phyloP scores from a whole-genome alignment of 2,113 vertebrate species.

The Cygnus atratus region DNA sequence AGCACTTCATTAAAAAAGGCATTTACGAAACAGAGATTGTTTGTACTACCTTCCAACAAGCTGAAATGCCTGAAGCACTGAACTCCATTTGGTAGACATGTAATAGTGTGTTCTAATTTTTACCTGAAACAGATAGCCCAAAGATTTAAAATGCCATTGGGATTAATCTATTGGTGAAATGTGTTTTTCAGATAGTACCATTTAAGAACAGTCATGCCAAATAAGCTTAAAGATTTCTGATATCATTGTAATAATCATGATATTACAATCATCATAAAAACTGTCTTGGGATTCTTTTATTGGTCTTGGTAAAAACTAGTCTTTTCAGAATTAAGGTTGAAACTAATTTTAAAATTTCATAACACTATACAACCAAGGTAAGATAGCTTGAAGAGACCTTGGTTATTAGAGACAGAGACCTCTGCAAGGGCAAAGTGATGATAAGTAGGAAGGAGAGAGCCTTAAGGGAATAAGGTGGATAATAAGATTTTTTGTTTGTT shows the following conservation, averaged over 20 bases:
- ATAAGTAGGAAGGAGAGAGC: neutral
- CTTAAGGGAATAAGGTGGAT: neutral
- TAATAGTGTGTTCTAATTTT: slow-evolving; percentile 68
- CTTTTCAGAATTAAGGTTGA: neutral
- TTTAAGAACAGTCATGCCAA: slow-evolving; percentile 30
- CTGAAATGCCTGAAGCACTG: slow-evolving; percentile 63
- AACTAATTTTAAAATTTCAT: neutral
- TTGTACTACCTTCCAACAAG: slow-evolving; percentile 46
- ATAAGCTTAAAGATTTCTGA: slow-evolving; percentile 19
- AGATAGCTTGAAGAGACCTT: neutral
- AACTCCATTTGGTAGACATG: slow-evolving; percentile 59
- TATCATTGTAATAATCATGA: neutral
- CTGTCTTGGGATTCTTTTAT: neutral
- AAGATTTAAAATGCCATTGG: slow-evolving; percentile 57
- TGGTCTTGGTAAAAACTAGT: neutral
- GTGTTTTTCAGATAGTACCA: slow-evolving; percentile 20
- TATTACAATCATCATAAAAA: neutral
- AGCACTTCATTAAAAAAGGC: neutral
- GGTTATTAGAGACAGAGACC: neutral
- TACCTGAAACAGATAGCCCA: slow-evolving; percentile 45
- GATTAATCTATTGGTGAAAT: slow-evolving; percentile 64
- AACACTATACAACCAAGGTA: neutral
- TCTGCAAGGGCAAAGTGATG: neutral
- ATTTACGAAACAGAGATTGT: slow-evolving; percentile 65
- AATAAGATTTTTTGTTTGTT: neutral